phyloP scores from a whole-genome alignment of 2,888 invertebrate species.

The Lamellibrachia satsuma region DNA sequence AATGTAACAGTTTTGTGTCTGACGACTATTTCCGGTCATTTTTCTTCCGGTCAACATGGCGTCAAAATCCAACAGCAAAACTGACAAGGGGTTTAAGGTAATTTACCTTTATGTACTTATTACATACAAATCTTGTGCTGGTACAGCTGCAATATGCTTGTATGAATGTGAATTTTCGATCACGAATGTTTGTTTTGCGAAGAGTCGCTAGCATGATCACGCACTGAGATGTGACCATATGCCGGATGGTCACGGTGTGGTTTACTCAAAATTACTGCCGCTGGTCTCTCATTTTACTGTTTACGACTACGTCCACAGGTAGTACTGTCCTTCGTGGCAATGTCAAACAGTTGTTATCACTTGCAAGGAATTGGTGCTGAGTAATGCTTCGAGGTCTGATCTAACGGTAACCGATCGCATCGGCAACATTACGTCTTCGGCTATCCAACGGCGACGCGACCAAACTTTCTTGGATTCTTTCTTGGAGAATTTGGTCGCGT shows the following conservation, averaged over 20 bases:
- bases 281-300: background rate
- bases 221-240: background rate
- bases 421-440: no score
- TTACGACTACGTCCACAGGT: no score
- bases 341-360: no score
- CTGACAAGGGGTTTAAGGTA: background rate
- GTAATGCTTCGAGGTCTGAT: no score
- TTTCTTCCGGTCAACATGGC: conserved; percentile 17
- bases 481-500: no score
- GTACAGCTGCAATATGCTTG: background rate
- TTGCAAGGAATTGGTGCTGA: no score
- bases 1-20: background rate
- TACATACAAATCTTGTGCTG: background rate
- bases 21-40: background rate
- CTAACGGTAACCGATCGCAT: no score
- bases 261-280: background rate
- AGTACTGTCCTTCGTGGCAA: no score
- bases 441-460: no score
- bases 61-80: background rate
- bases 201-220: background rate
- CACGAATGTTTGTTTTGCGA: background rate
- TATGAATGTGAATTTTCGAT: background rate
- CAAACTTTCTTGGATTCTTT: no score
- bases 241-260: background rate
- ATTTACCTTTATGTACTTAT: conserved; percentile 12